These are phyloP conservation scores for Dryocosmus kuriphilus DNA, from an alignment of 2,888 invertebrate species.

Conservation along the genomic window DNA sequence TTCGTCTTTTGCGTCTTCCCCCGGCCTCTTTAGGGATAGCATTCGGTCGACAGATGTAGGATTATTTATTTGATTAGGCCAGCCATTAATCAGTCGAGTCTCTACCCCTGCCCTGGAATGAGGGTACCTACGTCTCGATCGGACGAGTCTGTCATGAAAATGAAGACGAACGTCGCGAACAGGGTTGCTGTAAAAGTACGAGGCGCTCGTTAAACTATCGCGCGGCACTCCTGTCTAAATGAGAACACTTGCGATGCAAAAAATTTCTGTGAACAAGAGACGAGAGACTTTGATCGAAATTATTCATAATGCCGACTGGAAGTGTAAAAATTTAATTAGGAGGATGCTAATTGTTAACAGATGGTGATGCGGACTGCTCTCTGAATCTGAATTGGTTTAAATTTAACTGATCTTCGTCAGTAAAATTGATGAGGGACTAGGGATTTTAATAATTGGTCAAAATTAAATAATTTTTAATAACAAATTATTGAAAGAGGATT, in stretches of 20 bases:
- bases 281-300: conserved; percentile 30
- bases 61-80: conserved; percentile 72
- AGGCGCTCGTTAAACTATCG: conserved; percentile 32
- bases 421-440: neutral
- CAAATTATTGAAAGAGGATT: no score
- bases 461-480: no score
- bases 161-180: conserved; percentile 37
- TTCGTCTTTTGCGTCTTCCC: conserved; percentile 41
- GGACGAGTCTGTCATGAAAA: conserved; percentile 39
- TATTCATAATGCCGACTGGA: neutral
- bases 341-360: conserved; percentile 24
- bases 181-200: conserved; percentile 16
- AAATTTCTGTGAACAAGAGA: conserved; percentile 34
- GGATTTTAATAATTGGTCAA: no score
- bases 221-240: conserved; percentile 12
- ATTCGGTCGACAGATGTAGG: conserved; percentile 73
- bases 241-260: conserved; percentile 3
- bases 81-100: conserved; percentile 66
- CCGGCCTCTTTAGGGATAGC: conserved; percentile 46
- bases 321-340: conserved; percentile 29
- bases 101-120: conserved; percentile 42
- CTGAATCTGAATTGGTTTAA: neutral
- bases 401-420: neutral
- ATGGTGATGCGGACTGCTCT: neutral
- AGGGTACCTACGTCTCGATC: conserved; percentile 33